phyloP scores from a whole-genome alignment of 2,113 vertebrate genomes.

The Eptatretus burgeri region DNA sequence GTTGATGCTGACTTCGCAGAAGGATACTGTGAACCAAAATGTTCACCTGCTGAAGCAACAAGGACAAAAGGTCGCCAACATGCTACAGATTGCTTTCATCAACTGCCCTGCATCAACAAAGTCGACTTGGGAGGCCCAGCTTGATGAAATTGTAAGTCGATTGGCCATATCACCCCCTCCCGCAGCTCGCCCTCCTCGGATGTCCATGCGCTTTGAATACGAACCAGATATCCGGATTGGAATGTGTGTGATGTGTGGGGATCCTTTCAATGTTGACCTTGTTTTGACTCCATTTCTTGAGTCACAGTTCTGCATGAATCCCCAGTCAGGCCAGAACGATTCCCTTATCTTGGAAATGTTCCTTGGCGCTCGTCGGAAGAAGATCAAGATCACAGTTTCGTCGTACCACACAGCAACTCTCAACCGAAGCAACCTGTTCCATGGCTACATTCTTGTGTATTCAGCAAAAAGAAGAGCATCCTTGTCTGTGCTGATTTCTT shows the following conservation, averaged over 20 bases:
- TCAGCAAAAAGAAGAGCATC: conserved; percentile 54
- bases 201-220: conserved; percentile 20
- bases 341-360: conserved; percentile 41
- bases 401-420: conserved; percentile 64
- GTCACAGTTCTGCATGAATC: conserved; percentile 34
- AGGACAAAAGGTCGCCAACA: conserved; percentile 53
- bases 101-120: conserved; percentile 22
- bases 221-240: conserved; percentile 52
- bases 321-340: conserved; percentile 19
- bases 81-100: conserved; percentile 46
- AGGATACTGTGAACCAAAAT: background rate
- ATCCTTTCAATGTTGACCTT: conserved; percentile 32
- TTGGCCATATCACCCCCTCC: background rate
- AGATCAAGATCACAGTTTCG: conserved; percentile 40
- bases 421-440: conserved; percentile 48
- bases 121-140: background rate
- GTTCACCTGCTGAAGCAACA: conserved; percentile 31
- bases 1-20: background rate
- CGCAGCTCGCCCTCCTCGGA: background rate
- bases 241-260: conserved; percentile 41
- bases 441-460: conserved; percentile 69
- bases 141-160: background rate
- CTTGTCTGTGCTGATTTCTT: conserved; percentile 58
- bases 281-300: conserved; percentile 47
- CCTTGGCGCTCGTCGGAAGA: conserved; percentile 35